Evolutionary conservation across 2,888 invertebrate species (phyloP).

Genomic region (Andrena bicolor): DNA sequence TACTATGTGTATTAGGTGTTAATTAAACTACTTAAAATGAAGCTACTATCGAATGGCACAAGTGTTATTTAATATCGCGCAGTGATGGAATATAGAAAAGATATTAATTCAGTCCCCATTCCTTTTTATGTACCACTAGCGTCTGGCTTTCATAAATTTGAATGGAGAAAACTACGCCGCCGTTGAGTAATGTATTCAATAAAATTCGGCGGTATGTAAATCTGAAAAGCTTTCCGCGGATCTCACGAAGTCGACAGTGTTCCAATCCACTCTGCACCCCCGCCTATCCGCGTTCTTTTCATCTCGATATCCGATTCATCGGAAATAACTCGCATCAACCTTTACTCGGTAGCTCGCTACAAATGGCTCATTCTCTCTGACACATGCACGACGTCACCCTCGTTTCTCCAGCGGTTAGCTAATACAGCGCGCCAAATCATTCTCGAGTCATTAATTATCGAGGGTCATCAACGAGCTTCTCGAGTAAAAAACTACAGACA

Average conservation of each 20-base stretch:
- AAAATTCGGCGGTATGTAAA: conserved; percentile 68
- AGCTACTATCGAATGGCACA: neutral
- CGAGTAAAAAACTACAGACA: neutral
- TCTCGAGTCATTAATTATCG: neutral
- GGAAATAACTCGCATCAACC: conserved; percentile 62
- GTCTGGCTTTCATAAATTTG: conserved; percentile 44
- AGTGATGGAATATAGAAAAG: neutral
- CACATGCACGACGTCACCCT: neutral
- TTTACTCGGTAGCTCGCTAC: conserved; percentile 44
- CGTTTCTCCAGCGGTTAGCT: neutral
- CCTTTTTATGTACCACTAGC: conserved; percentile 10
- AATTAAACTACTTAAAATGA: too few species aligned
- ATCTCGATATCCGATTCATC: conserved; percentile 65
- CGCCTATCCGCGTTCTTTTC: conserved; percentile 46
- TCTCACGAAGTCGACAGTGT: conserved; percentile 65
- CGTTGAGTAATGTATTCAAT: conserved; percentile 70
- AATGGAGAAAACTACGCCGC: conserved; percentile 28
- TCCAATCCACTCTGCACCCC: conserved; percentile 42
- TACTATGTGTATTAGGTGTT: too few species aligned
- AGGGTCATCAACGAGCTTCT: neutral
- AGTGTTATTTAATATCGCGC: neutral
- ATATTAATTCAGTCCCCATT: conserved; percentile 32
- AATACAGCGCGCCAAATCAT: neutral
- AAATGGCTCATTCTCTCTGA: conserved; percentile 32
- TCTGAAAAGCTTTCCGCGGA: conserved; percentile 62